Conservation (phyloP, 2,113 vertebrate genomes). For the Halichoerus grypus region DNA sequence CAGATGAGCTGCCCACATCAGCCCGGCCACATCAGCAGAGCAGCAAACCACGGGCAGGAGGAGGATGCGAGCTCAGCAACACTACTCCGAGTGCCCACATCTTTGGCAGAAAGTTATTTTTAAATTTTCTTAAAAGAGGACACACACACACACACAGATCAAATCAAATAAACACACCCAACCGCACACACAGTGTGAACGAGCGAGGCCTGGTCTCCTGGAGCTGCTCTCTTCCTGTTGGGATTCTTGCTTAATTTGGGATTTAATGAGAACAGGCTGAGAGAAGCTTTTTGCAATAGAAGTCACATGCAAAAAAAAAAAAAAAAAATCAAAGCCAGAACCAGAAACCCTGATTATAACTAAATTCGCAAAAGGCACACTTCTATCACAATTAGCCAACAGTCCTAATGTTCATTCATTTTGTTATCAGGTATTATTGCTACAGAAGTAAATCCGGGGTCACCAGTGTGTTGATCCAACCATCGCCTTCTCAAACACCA, state of each 20-base stretch:
- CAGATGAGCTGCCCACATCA: constrained; percentile 23
- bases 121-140: constrained; percentile 49
- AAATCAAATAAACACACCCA: constrained; percentile 41
- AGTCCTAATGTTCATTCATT: neutral
- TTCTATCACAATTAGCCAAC: neutral
- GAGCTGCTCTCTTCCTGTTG: constrained; percentile 44
- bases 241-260: constrained; percentile 52
- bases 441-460: neutral
- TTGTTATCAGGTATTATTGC: neutral
- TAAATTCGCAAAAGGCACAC: neutral
- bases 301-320: constrained; percentile 49
- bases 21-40: constrained; percentile 17
- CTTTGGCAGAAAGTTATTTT: constrained; percentile 66
- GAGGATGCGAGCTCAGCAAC: neutral
- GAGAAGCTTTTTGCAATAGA: constrained; percentile 48
- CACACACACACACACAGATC: neutral
- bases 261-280: constrained; percentile 68
- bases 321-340: constrained; percentile 36
- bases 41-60: neutral
- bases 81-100: neutral
- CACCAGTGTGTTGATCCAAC: neutral
- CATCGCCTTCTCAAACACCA: neutral
- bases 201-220: neutral
- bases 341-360: constrained; percentile 17
- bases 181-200: neutral